Conservation (phyloP, 2,113 vertebrate species). For the Tiliqua scincoides region DNA sequence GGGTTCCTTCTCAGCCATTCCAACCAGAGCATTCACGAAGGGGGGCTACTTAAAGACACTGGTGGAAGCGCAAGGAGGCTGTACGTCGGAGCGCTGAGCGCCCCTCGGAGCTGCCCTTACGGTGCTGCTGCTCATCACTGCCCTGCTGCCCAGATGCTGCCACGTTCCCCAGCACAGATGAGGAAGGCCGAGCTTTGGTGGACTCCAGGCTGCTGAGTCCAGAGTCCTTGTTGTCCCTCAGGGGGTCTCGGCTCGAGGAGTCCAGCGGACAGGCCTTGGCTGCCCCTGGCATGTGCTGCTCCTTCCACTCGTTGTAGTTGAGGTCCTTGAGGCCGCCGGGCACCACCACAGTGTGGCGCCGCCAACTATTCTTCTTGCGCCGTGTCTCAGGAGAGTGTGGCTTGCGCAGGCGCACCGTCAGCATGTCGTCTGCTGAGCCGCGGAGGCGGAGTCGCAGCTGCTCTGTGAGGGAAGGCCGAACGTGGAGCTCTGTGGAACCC, state of each 20-base stretch:
- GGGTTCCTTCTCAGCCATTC: not conserved
- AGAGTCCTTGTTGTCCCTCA: constrained; percentile 74
- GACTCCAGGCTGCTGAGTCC: constrained; percentile 82
- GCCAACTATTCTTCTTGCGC: constrained; percentile 89
- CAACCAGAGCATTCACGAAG: rapidly evolving
- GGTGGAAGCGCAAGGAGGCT: constrained; percentile 81
- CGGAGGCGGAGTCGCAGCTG: constrained; percentile 85
- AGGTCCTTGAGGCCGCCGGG: constrained; percentile 79
- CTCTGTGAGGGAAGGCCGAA: constrained; percentile 76
- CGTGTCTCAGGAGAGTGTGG: constrained; percentile 88
- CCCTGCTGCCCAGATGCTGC: constrained; percentile 31
- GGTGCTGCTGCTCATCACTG: rapidly evolving
- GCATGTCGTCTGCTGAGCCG: constrained; percentile 85
- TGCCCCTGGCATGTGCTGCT: constrained; percentile 35
- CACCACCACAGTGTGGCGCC: constrained; percentile 92
- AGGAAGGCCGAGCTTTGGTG: constrained; percentile 73
- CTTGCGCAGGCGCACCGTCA: constrained; percentile 82
- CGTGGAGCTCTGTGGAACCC: not conserved
- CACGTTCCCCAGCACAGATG: constrained; percentile 26
- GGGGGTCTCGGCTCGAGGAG: constrained; percentile 18
- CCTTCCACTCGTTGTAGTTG: constrained; percentile 83
- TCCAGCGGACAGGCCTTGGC: not conserved
- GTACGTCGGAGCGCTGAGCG: constrained; percentile 61
- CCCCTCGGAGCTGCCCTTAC: constrained; percentile 32
- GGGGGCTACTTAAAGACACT: constrained; percentile 71